phyloP scores from a whole-genome alignment of 2,113 vertebrate genomes.

The Pseudolaguvia tuberculata region DNA sequence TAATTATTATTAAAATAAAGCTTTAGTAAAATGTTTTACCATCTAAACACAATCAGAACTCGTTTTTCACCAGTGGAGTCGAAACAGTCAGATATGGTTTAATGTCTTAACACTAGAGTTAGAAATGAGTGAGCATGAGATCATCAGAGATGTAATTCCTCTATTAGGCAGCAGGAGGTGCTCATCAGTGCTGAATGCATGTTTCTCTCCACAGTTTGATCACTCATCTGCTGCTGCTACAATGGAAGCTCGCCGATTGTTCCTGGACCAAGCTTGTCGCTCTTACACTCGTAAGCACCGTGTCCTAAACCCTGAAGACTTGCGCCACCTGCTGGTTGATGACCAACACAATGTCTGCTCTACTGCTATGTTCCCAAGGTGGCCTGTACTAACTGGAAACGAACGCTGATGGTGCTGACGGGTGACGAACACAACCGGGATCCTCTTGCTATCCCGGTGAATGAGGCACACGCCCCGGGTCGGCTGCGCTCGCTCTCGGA shows the following conservation, averaged over 20 bases:
- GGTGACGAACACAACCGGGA: constrained; percentile 74
- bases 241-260: constrained; percentile 78
- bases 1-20: too few species aligned
- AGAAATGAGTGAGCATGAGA: too few species aligned
- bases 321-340: constrained; percentile 91
- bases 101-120: too few species aligned
- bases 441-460: constrained; percentile 82
- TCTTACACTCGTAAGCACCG: constrained; percentile 78
- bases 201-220: constrained; percentile 51
- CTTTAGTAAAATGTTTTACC: too few species aligned
- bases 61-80: too few species aligned
- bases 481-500: constrained; percentile 84
- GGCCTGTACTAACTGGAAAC: constrained; percentile 97
- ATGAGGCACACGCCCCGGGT: constrained; percentile 79
- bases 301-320: constrained; percentile 78
- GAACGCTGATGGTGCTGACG: constrained; percentile 86
- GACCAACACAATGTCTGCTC: constrained; percentile 81
- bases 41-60: too few species aligned
- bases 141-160: too few species aligned
- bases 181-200: too few species aligned
- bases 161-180: too few species aligned
- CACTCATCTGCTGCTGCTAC: constrained; percentile 64
- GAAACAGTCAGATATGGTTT: too few species aligned
- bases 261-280: constrained; percentile 74
- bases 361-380: constrained; percentile 99